These are phyloP conservation scores for Decapterus maruadsi DNA, from an alignment of 2,797 vertebrate species.

Conservation along the genomic window DNA sequence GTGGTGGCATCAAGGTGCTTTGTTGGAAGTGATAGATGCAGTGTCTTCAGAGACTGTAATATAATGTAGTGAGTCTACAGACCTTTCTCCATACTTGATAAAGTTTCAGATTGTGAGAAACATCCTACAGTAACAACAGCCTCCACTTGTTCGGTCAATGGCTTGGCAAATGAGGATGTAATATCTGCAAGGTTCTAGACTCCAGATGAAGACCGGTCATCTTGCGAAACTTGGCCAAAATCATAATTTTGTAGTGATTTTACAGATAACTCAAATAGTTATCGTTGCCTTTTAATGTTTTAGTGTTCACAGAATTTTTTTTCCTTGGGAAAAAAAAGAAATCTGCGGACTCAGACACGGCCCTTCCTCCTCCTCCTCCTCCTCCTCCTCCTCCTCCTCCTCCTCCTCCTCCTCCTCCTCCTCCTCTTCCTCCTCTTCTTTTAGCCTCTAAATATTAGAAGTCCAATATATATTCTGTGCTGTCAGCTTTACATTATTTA, in stretches of 20 bases:
- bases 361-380: neutral
- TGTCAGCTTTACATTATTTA: conserved; percentile 65
- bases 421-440: conserved; percentile 7
- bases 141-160: neutral
- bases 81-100: neutral
- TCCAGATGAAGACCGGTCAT: neutral
- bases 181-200: neutral
- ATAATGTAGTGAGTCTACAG: neutral
- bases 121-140: neutral
- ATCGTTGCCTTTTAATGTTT: neutral
- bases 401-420: conserved; percentile 8
- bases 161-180: neutral
- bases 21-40: neutral
- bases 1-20: neutral
- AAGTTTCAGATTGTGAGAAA: neutral
- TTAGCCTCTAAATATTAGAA: conserved; percentile 22
- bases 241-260: neutral
- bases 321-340: neutral
- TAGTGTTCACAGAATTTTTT: no score
- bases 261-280: neutral
- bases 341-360: neutral
- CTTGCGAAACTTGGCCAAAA: neutral
- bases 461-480: conserved; percentile 53
- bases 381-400: conserved; percentile 20
- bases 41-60: neutral